A percentile compares a stretch with the other conserved stretches of the same genome.
Evolutionary conservation across 2,888 invertebrate species (phyloP).

Genomic region (Neoascia interrupta): DNA sequence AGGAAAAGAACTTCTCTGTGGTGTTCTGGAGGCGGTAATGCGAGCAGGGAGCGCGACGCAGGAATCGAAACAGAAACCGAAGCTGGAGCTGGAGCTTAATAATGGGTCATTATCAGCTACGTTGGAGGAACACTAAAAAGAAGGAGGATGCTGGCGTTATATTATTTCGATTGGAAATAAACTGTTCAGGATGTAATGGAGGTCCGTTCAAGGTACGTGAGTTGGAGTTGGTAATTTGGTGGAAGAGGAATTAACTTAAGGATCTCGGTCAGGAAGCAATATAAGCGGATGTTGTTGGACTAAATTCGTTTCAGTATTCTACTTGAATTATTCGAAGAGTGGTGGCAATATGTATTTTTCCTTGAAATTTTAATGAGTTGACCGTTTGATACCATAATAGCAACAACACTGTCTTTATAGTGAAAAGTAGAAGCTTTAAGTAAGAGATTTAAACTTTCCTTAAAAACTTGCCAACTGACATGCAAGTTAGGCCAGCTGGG

Average conservation of each 20-base stretch:
- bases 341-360: no score
- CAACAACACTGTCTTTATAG: no score
- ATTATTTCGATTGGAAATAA: slow-evolving; percentile 55
- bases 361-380: no score
- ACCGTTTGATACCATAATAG: no score
- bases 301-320: slow-evolving; percentile 1
- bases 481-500: no score
- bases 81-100: slow-evolving; percentile 43
- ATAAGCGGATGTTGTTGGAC: slow-evolving; percentile 19
- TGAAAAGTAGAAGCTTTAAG: no score
- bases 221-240: slow-evolving; percentile 26
- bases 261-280: not conserved
- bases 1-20: not conserved
- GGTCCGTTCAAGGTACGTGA: slow-evolving; percentile 11
- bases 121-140: not conserved
- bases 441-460: no score
- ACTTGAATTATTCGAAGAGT: not conserved
- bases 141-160: slow-evolving; percentile 7
- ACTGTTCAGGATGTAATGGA: slow-evolving; percentile 35
- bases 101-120: slow-evolving; percentile 60
- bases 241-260: slow-evolving; percentile 27
- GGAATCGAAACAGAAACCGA: slow-evolving; percentile 12
- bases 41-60: not conserved
- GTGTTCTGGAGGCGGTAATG: slow-evolving; percentile 14
- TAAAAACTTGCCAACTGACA: no score